These are phyloP conservation scores for Sebastolobus alascanus DNA, from an alignment of 2,797 vertebrate genomes.

Conservation along the genomic window DNA sequence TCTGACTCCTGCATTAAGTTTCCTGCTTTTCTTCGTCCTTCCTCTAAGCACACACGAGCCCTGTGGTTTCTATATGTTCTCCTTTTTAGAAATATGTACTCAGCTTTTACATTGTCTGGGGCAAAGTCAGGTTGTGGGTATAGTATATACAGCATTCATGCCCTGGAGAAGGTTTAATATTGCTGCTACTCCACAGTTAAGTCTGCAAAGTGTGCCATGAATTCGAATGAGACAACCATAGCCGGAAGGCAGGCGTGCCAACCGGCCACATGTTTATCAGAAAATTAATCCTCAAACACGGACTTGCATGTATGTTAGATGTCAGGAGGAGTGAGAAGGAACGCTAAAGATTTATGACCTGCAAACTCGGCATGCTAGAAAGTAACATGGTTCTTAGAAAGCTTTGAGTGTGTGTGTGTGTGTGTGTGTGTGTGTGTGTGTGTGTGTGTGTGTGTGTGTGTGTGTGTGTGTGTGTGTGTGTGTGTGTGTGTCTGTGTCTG, in stretches of 20 bases:
- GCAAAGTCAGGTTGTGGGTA: constrained; percentile 28
- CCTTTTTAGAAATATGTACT: constrained; percentile 16
- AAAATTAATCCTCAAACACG: constrained; percentile 57
- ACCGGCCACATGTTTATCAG: constrained; percentile 54
- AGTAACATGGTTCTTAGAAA: constrained; percentile 16
- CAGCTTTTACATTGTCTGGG: constrained; percentile 20
- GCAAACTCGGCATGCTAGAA: constrained; percentile 17
- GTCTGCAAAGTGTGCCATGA: constrained; percentile 49
- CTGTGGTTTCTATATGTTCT: constrained; percentile 11
- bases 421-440: not conserved
- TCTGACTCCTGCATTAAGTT: constrained; percentile 59
- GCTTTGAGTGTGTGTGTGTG: not conserved
- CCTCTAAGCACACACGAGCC: not conserved
- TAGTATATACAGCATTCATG: not conserved
- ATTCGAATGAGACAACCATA: constrained; percentile 55
- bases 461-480: no score
- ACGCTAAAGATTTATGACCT: constrained; percentile 37
- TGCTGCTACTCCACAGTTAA: constrained; percentile 36
- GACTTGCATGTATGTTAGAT: constrained; percentile 33
- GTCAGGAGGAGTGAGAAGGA: constrained; percentile 42
- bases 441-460: no score
- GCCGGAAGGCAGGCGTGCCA: constrained; percentile 42
- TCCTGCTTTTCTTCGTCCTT: constrained; percentile 26
- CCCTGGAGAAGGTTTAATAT: constrained; percentile 37
- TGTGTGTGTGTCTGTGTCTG: no score